phyloP scores from a whole-genome alignment of 2,888 invertebrate genomes.

The Venusia cambrica region DNA sequence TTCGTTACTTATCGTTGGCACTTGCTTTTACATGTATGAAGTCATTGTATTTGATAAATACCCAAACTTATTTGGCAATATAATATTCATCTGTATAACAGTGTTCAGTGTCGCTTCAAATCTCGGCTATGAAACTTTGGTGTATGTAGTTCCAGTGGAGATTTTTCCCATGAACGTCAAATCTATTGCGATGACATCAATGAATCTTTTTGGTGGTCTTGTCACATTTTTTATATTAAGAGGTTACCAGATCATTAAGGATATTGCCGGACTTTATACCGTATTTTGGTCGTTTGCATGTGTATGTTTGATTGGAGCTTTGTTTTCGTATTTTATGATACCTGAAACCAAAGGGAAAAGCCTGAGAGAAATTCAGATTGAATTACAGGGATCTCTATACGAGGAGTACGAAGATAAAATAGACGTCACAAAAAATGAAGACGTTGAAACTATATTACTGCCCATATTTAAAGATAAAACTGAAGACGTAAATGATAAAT shows the following conservation, averaged over 20 bases:
- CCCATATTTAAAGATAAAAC: no score
- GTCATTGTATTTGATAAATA: conserved; percentile 39
- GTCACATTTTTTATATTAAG: conserved; percentile 73
- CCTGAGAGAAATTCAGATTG: conserved; percentile 75
- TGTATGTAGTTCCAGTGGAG: conserved; percentile 77
- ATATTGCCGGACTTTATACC: conserved; percentile 66
- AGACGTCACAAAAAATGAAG: no score
- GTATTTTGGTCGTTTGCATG: conserved; percentile 74
- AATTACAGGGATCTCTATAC: conserved; percentile 73
- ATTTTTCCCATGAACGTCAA: conserved; percentile 81
- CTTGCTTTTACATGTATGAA: conserved; percentile 62
- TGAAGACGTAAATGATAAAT: no score
- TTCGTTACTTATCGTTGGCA: conserved; percentile 46
- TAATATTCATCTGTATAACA: conserved; percentile 67
- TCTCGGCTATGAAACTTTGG: conserved; percentile 71
- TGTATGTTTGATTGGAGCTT: conserved; percentile 65
- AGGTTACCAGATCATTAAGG: conserved; percentile 72
- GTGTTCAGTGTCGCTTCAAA: conserved; percentile 49
- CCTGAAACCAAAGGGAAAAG: conserved; percentile 82
- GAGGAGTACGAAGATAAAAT: no score
- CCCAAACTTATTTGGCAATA: conserved; percentile 47
- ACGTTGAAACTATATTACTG: no score
- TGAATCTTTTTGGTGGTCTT: conserved; percentile 69
- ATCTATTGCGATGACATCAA: conserved; percentile 71
- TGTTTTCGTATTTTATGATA: conserved; percentile 69